Evolutionary conservation across 1,140 invertebrate genomes (phyloP), one percentile per base, ranked within the genome.

Genomic region (Anastatus disparis): DNA sequence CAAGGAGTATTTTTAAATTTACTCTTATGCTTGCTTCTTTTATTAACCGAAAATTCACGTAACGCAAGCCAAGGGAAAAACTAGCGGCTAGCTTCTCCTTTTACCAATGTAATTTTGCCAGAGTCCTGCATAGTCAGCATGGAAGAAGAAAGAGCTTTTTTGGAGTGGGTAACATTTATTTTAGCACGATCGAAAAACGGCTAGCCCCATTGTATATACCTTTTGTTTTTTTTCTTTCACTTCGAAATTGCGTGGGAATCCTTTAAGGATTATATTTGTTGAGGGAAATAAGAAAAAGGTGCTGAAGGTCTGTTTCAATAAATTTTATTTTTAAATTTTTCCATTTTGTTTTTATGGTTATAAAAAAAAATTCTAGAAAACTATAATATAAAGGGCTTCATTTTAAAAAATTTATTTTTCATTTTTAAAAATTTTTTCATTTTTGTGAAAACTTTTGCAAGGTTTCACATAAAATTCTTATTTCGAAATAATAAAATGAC

Each of bases 21-120:
- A n/a, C n/a, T n/a, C n/a, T n/a, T n/a, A n/a, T n/a, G n/a, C n/a
- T n/a, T n/a, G n/a, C n/a, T n/a, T n/a, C n/a, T 56, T 35, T 17
- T 17, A 24, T 58, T 35, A 35, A 58, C 17, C 55, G 55, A 35
- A 58, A 55, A 55, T 55, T 27, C 52, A 55, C n/a, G 9, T n/a
- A n/a, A n/a, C n/a, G n/a, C n/a, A n/a, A n/a, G 27, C 27, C 29
- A 3, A 44, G 10, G 42, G 15, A n/a, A 44, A n/a, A 3, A 12
- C 17, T 9, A 20, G 4, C 46, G 6, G 46, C 46, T 24, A 40
- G 55, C 7, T 17, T 40, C 56, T 35, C 22, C n/a, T 59, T 38
- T 20, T 22, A 9, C 35, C 56, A 35, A 22, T n/a, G 58, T 46
- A 61, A 61, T 61, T 61, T 61, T 31, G 26, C 38, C 35, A 8